phyloP scores from a whole-genome alignment of 2,888 invertebrate genomes.

The Apamea monoglypha region DNA sequence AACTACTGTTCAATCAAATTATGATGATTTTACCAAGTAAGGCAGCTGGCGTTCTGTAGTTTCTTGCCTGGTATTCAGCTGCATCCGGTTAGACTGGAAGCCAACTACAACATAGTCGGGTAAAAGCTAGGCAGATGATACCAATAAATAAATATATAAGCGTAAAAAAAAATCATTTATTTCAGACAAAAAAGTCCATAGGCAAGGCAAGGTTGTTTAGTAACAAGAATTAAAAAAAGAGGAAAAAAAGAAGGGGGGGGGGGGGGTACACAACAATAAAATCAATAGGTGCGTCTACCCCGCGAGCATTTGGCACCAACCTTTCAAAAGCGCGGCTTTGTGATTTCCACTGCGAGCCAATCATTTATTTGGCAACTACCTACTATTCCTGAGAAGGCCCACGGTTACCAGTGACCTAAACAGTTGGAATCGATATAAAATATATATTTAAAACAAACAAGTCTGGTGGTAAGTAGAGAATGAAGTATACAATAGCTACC shows the following conservation, averaged over 20 bases:
- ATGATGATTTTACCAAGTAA: no score
- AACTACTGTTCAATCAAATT: background rate
- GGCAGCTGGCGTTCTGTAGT: background rate
- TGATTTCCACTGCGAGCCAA: background rate
- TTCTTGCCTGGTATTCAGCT: background rate
- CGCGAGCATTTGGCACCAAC: background rate
- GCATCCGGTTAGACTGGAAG: no score
- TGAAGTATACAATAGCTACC: background rate
- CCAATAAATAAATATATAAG: background rate
- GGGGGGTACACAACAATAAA: background rate
- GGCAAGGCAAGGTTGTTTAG: no score
- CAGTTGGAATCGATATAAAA: background rate
- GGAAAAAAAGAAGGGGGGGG: no score
- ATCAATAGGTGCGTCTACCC: background rate
- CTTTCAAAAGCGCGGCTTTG: background rate
- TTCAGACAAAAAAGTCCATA: no score
- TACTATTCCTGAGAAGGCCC: background rate
- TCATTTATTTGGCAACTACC: background rate
- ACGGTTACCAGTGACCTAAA: background rate
- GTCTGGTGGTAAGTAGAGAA: background rate
- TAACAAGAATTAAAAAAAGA: no score
- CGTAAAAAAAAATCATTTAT: no score
- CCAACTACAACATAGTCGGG: no score
- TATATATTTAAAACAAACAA: background rate
- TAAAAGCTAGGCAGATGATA: no score